Evolutionary conservation across 2,113 vertebrate species (phyloP).

Genomic region (Benthochromis sp.): DNA sequence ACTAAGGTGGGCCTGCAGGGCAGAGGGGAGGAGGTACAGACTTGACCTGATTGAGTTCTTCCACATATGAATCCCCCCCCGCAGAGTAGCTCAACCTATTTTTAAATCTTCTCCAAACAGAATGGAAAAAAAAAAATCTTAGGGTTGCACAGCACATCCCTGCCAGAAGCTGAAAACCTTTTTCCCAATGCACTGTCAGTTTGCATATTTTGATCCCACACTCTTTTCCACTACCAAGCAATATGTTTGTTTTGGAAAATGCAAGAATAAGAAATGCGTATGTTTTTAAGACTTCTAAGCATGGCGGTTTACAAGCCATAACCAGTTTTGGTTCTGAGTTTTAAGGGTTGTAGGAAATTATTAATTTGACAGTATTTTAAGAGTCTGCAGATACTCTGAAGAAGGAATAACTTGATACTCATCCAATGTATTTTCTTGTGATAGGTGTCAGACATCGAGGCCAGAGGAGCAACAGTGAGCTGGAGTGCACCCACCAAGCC

Average conservation of each 20-base stretch:
- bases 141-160: neutral
- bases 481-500: conserved; percentile 79
- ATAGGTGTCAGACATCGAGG: conserved; percentile 86
- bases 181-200: neutral
- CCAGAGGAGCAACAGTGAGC: conserved; percentile 73
- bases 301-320: neutral
- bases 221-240: neutral
- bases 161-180: neutral
- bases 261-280: neutral
- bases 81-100: conserved; percentile 16
- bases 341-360: neutral
- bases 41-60: conserved; percentile 41
- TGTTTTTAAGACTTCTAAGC: neutral
- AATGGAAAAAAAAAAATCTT: neutral
- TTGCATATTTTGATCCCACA: neutral
- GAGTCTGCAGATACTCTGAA: neutral
- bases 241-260: neutral
- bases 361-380: neutral
- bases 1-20: conserved; percentile 5
- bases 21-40: conserved; percentile 1
- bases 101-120: conserved; percentile 38
- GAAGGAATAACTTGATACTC: neutral
- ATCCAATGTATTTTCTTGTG: neutral
- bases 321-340: neutral
- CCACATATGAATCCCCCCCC: neutral